These are phyloP conservation scores for Heterotis niloticus DNA, from an alignment of 2,113 vertebrate species.

Conservation along the genomic window DNA sequence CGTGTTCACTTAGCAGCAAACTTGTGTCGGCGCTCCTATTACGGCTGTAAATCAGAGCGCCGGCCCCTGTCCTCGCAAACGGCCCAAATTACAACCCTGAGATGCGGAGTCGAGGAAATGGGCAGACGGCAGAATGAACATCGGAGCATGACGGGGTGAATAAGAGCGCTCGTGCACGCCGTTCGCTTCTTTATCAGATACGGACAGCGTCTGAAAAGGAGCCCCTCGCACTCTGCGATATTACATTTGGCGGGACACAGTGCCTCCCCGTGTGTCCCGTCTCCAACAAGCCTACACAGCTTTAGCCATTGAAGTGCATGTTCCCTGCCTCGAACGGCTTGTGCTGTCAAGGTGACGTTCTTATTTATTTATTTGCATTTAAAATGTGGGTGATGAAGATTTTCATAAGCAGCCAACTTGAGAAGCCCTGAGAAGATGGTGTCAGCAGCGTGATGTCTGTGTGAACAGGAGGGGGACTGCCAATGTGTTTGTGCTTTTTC, in stretches of 20 bases:
- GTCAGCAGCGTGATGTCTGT: background rate
- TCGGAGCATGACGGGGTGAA: background rate
- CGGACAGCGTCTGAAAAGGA: background rate
- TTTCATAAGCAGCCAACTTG: too few species aligned
- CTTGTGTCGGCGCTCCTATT: slow-evolving; percentile 11
- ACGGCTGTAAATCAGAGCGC: background rate
- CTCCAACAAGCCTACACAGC: too few species aligned
- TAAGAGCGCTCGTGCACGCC: background rate
- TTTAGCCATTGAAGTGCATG: too few species aligned
- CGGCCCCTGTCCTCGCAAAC: background rate
- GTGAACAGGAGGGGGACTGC: too few species aligned
- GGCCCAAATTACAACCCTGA: slow-evolving; percentile 5
- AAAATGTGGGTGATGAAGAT: background rate
- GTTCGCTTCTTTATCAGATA: background rate
- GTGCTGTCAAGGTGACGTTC: too few species aligned
- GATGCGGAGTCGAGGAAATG: background rate
- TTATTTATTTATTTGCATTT: background rate
- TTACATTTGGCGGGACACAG: too few species aligned
- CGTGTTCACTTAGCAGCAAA: background rate
- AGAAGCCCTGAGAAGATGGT: background rate
- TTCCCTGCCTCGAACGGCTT: too few species aligned
- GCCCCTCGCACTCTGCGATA: too few species aligned
- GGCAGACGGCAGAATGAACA: background rate
- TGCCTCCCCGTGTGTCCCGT: too few species aligned
- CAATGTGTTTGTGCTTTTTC: too few species aligned